phyloP scores from a whole-genome alignment of 1,140 invertebrate genomes.

The Manduca sexta region DNA sequence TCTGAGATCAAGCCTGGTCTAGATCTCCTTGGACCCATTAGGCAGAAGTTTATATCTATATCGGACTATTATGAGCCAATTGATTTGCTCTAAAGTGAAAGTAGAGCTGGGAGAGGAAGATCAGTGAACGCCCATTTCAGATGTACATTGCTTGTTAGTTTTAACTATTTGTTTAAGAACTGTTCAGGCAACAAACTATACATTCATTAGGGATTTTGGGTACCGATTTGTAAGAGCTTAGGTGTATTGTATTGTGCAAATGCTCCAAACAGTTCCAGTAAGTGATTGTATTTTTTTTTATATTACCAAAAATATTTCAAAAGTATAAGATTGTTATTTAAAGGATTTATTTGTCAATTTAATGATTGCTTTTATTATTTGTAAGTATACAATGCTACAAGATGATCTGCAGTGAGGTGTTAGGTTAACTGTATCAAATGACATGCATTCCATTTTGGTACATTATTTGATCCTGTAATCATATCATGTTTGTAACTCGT shows the following conservation, averaged over 20 bases:
- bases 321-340: slow-evolving; percentile 47
- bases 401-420: slow-evolving; percentile 46
- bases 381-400: slow-evolving; percentile 48
- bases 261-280: slow-evolving; percentile 32
- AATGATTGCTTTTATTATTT: slow-evolving; percentile 60
- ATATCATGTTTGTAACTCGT: slow-evolving; percentile 61
- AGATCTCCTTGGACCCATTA: slow-evolving; percentile 92
- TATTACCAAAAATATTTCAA: slow-evolving; percentile 44
- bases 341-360: slow-evolving; percentile 49
- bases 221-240: slow-evolving; percentile 54
- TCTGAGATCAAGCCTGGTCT: slow-evolving; percentile 95
- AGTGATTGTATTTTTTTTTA: slow-evolving; percentile 38
- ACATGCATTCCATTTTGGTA: slow-evolving; percentile 63
- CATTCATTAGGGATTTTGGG: slow-evolving; percentile 58
- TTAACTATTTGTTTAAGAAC: slow-evolving; percentile 53
- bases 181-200: slow-evolving; percentile 49
- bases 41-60: slow-evolving; percentile 93
- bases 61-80: slow-evolving; percentile 95
- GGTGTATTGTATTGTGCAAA: slow-evolving; percentile 42
- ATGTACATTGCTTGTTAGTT: slow-evolving; percentile 71
- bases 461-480: slow-evolving; percentile 46
- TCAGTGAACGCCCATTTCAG: slow-evolving; percentile 75
- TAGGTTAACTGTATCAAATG: slow-evolving; percentile 34
- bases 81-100: slow-evolving; percentile 97
- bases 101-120: slow-evolving; percentile 93